These are phyloP conservation scores for Chloebia gouldiae DNA, from an alignment of 2,113 vertebrate genomes.

Conservation along the genomic window DNA sequence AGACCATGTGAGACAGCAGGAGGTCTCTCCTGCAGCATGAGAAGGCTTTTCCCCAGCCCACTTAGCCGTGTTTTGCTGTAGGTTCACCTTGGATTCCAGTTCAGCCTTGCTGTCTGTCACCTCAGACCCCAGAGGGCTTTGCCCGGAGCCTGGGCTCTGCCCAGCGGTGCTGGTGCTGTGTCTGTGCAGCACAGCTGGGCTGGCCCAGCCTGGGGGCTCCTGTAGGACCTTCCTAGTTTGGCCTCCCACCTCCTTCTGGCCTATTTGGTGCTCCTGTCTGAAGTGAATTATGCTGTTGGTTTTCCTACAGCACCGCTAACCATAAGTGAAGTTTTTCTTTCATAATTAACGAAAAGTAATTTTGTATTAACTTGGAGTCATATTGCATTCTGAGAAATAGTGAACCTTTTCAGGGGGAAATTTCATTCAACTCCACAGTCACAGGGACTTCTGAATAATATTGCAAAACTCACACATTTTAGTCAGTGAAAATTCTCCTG, in stretches of 20 bases:
- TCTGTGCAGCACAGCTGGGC: not conserved
- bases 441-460: not conserved
- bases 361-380: not conserved
- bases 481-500: not conserved
- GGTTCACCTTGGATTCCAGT: not conserved
- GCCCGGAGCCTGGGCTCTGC: not conserved
- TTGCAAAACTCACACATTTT: not conserved
- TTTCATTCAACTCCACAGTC: not conserved
- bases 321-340: not conserved
- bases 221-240: not conserved
- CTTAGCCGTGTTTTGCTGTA: not conserved
- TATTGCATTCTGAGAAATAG: not conserved
- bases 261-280: not conserved
- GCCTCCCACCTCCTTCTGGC: not conserved
- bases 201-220: not conserved
- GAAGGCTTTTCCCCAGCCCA: not conserved
- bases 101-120: not conserved
- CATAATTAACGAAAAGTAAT: not conserved
- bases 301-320: not conserved
- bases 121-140: not conserved
- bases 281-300: not conserved
- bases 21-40: not conserved
- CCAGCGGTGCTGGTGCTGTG: accelerated
- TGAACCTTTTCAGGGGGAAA: not conserved
- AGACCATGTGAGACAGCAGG: not conserved